These are phyloP conservation scores for Hyposoter didymator DNA, from an alignment of 2,888 invertebrate species.

Conservation along the genomic window DNA sequence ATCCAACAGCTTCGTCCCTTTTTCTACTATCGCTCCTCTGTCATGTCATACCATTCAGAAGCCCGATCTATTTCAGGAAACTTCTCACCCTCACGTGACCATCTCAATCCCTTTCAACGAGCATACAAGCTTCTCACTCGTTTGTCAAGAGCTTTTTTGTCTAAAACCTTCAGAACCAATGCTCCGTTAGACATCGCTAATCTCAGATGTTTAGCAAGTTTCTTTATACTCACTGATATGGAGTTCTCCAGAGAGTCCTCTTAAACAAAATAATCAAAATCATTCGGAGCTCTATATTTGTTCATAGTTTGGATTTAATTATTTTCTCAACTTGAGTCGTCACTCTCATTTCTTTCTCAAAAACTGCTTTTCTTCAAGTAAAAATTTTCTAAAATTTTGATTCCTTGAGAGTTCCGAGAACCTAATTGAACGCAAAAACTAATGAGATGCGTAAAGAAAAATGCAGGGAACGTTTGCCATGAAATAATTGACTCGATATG, in stretches of 20 bases:
- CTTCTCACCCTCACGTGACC: not conserved
- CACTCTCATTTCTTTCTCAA: no score
- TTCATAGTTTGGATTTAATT: no score
- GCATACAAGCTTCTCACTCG: slow-evolving; percentile 1
- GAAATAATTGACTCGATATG: not conserved
- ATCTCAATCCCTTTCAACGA: slow-evolving; percentile 14
- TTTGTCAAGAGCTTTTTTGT: slow-evolving; percentile 8
- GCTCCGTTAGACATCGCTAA: not conserved
- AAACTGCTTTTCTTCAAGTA: no score
- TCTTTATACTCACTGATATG: not conserved
- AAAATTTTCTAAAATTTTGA: no score
- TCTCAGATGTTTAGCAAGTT: not conserved
- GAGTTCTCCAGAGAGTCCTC: not conserved
- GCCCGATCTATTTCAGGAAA: slow-evolving; percentile 14
- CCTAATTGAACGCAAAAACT: no score
- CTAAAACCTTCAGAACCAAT: not conserved
- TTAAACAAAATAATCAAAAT: no score
- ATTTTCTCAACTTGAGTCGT: no score
- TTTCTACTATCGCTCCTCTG: not conserved
- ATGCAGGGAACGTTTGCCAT: no score
- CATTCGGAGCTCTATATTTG: no score
- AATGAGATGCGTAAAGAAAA: not conserved
- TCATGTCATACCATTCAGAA: not conserved
- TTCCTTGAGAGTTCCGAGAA: no score
- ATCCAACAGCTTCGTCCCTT: not conserved